Conservation (phyloP, 2,888 invertebrate genomes). For the Chaetogeoica ovagalla region DNA sequence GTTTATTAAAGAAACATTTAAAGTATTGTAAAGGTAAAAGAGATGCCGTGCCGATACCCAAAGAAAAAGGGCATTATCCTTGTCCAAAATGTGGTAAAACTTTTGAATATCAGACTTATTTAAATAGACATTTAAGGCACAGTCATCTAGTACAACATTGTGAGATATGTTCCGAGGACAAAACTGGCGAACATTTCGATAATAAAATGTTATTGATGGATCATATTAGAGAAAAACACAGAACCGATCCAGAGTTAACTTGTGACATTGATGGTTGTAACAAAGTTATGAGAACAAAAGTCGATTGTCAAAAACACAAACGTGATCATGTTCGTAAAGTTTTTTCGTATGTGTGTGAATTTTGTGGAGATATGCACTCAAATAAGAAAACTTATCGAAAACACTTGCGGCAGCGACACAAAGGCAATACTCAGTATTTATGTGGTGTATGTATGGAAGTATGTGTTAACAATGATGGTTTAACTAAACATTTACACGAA, state of each 20-base stretch:
- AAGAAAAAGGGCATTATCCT: conserved; percentile 57
- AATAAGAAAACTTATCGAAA: conserved; percentile 66
- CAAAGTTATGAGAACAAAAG: conserved; percentile 63
- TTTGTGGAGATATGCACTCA: conserved; percentile 65
- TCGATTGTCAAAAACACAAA: conserved; percentile 63
- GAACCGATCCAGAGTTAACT: conserved; percentile 63
- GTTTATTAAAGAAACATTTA: conserved; percentile 65
- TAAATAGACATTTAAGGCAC: conserved; percentile 63
- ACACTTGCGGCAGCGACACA: conserved; percentile 65
- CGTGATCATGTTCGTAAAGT: conserved; percentile 61
- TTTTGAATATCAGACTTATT: conserved; percentile 62
- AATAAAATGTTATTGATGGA: conserved; percentile 66
- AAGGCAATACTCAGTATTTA: conserved; percentile 64
- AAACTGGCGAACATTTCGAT: conserved; percentile 59
- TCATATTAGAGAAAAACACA: conserved; percentile 62
- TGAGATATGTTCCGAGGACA: conserved; percentile 63
- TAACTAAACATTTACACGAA: conserved; percentile 64
- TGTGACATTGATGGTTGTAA: conserved; percentile 61
- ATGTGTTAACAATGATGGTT: conserved; percentile 64
- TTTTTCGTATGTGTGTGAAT: conserved; percentile 61
- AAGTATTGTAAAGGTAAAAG: conserved; percentile 62
- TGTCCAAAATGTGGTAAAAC: conserved; percentile 66
- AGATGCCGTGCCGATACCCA: conserved; percentile 57
- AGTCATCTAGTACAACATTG: conserved; percentile 65
- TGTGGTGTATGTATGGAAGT: conserved; percentile 66